These are phyloP conservation scores for Hylyphantes graminicola DNA, from an alignment of 1,140 invertebrate genomes.

Conservation along the genomic window DNA sequence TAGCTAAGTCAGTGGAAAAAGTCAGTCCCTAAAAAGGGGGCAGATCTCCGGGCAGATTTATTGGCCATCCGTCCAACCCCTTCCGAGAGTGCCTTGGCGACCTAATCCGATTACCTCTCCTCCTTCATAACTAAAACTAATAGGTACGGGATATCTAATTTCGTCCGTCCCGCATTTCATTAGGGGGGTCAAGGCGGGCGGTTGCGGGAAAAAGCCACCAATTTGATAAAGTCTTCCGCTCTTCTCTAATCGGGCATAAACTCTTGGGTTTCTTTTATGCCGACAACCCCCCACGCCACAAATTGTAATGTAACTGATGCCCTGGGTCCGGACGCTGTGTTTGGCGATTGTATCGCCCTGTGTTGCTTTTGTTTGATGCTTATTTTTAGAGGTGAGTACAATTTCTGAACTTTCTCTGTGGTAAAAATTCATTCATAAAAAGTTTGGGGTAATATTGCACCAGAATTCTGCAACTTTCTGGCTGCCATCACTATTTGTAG, in stretches of 20 bases:
- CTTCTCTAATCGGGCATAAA: constrained; percentile 52
- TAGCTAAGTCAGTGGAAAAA: no score
- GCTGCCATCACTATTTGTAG: no score
- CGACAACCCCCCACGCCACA: constrained; percentile 9
- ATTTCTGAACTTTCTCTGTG: no score
- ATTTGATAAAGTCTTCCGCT: constrained; percentile 55
- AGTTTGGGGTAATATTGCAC: no score
- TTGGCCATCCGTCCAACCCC: constrained; percentile 14
- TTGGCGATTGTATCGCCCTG: not conserved
- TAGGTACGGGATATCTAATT: constrained; percentile 44
- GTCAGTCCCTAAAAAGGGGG: not conserved
- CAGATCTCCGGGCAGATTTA: constrained; percentile 21
- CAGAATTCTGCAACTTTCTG: no score
- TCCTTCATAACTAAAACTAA: constrained; percentile 57
- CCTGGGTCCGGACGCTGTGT: not conserved
- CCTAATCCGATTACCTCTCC: constrained; percentile 43
- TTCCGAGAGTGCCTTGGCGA: constrained; percentile 7
- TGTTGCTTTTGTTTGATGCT: no score
- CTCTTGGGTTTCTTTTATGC: constrained; percentile 35
- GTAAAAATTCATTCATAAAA: no score
- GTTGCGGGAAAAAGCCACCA: constrained; percentile 41
- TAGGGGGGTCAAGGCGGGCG: constrained; percentile 39
- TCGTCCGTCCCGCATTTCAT: constrained; percentile 39
- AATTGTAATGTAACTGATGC: not conserved
- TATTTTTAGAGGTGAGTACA: no score